Base-by-base conservation (phyloP, 1,140 invertebrate species). In the Drosophila sucinea region DNA sequence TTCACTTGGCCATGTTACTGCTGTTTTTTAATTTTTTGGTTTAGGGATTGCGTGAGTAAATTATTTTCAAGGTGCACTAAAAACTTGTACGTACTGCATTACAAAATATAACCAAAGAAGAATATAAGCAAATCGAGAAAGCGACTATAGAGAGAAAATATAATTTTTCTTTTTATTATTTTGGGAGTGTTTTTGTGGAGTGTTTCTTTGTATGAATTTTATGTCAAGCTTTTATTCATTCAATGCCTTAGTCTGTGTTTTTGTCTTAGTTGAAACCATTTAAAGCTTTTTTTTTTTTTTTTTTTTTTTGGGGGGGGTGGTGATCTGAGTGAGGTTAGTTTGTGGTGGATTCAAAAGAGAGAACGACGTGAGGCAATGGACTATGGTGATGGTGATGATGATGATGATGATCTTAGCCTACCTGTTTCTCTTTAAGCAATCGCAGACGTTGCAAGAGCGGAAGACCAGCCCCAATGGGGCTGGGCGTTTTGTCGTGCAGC, bases 401-500 rank as follows among this genome's bases (percentile, higher is more conserved):
- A 57, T 44, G 10, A 3, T 10, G 11, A 38, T 38, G 35, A 10
- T 11, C 3, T 29, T 30, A 94, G 41, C 94, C 93, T 55, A 97
- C 96, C 91, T 97, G 96, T 91, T 97, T 97, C 83, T 97, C 96
- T 84, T 97, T 97, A 0, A 98, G 93, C 6, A 97, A 91, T 79
- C 96, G 95, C 5, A 98, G 91, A 58, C 96, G 92, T 17, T 96
- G 94, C 1, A 98, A 92, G 3, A 98, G 91, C 0, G 97, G 97
- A n/a, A 98, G 92, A 0, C 97, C 97, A 0, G 96, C 90, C 4
- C 96, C 96, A 33, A 97, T 93, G 0, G 96, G 95, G 54, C 96
- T 96, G 75, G 94, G 90, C 60, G 93, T 90, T 90, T 93, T 93
- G 91, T 95, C 91, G 92, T 94, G 92, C 78, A 94, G 79, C 89